phyloP scores from a whole-genome alignment of 1,140 invertebrate species.

The Drosophila repletoides region DNA sequence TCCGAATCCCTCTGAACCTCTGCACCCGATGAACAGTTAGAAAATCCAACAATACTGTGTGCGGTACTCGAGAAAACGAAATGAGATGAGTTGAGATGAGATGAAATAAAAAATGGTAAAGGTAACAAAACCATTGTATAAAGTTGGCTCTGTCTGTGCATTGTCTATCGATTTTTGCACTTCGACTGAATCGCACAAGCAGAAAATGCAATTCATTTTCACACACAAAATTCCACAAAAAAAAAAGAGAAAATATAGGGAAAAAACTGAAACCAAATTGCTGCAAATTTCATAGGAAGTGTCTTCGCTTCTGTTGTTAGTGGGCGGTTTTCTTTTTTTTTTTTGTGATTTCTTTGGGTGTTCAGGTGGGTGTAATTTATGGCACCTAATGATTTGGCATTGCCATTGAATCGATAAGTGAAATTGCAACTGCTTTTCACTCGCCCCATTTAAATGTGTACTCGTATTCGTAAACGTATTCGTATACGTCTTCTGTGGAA shows the following conservation, averaged over 20 bases:
- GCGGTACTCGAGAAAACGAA: conserved; percentile 34
- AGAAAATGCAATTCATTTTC: conserved; percentile 73
- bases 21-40: conserved; percentile 40
- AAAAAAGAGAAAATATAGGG: conserved; percentile 8
- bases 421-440: conserved; percentile 19
- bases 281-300: conserved; percentile 44
- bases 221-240: conserved; percentile 30
- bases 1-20: conserved; percentile 7
- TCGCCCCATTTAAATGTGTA: conserved; percentile 2
- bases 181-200: conserved; percentile 56
- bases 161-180: conserved; percentile 77
- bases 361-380: conserved; percentile 60
- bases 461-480: no score
- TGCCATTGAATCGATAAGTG: conserved; percentile 51
- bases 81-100: conserved; percentile 33
- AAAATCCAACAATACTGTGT: conserved; percentile 33
- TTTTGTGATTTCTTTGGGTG: neutral
- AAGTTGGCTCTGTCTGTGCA: conserved; percentile 29
- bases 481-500: neutral
- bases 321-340: no score
- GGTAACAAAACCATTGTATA: conserved; percentile 37
- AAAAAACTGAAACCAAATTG: conserved; percentile 41
- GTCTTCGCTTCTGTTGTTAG: neutral
- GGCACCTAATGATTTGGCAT: conserved; percentile 55
- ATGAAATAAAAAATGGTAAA: conserved; percentile 33